Base-by-base conservation (phyloP, 2,888 invertebrate genomes). In the Alloplasta piceator region DNA sequence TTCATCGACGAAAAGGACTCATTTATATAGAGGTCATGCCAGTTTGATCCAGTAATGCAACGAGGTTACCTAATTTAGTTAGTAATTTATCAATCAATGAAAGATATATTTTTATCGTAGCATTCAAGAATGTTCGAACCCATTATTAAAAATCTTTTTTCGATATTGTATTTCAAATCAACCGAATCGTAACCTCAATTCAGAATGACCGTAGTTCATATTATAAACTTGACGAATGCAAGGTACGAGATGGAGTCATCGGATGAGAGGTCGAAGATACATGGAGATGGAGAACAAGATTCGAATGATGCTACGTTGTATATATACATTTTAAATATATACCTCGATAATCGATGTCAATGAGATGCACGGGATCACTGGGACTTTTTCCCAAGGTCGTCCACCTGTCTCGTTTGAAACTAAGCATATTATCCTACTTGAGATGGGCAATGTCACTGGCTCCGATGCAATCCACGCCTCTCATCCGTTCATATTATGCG, bases 341-440 rank as follows among this genome's bases (percentile, higher is more conserved):
- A 39, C 70, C 66, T 61, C 75, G 56, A 56, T 36, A 9, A 88
- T 86, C 82, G 87, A 84, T 88, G 88, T 87, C 87, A 88, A 88
- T 87, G 88, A 87, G 86, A 88, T 88, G 87, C 83, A 78, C 63
- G 86, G 82, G 75, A 83, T 83, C 83, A 85, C 3, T 26, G 83
- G 82, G 84, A 82, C 84, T 85, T 84, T 83, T 74, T 80, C 12
- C 14, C 89, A 89, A 89, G 89, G 89, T 87, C 85, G 86, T 86
- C 87, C 86, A 87, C 87, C 87, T 89, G 88, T 84, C 75, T 50
- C 64, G 66, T 56, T 56, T 26, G 38, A 43, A 52, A 36, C 67
- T 61, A 50, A 75, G 67, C 75, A 41, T 52, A 52, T 61, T 50
- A 66, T 48, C 48, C 26, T 26, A 2, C 43, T 1, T 26, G 81